These are phyloP conservation scores for Brienomyrus brachyistius DNA, from an alignment of 2,113 vertebrate species.

Conservation along the genomic window DNA sequence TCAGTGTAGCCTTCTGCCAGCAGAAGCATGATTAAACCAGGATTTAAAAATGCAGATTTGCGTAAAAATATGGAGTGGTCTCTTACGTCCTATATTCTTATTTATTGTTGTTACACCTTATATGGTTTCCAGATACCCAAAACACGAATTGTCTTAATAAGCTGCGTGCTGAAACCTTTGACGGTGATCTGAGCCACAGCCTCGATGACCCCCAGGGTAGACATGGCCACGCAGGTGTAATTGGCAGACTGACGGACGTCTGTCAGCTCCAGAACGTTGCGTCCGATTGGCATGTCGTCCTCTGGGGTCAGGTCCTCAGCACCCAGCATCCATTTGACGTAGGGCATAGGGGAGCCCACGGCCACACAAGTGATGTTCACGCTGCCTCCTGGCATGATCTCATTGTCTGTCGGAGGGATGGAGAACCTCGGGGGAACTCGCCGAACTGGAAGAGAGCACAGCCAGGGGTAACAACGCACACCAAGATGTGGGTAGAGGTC, in stretches of 20 bases:
- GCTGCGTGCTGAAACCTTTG: constrained; percentile 73
- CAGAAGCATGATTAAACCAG: too few species aligned
- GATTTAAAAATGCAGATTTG: constrained; percentile 19
- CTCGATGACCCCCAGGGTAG: constrained; percentile 95
- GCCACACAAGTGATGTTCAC: constrained; percentile 99
- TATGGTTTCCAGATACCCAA: background rate
- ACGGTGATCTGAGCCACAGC: constrained; percentile 96
- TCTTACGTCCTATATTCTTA: background rate
- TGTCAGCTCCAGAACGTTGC: constrained; percentile 95
- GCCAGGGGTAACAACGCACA: constrained; percentile 57
- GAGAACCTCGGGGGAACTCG: constrained; percentile 95
- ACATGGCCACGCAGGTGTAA: constrained; percentile 98
- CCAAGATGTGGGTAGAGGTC: constrained; percentile 27
- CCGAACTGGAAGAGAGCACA: constrained; percentile 83
- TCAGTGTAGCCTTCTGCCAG: too few species aligned
- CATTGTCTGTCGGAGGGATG: constrained; percentile 96
- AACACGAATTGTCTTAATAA: background rate
- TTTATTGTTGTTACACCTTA: background rate
- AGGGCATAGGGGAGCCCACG: constrained; percentile 97
- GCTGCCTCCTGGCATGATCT: constrained; percentile 98
- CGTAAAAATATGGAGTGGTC: too few species aligned
- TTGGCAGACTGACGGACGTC: constrained; percentile 97
- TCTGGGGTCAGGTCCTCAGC: constrained; percentile 96
- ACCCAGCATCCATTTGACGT: constrained; percentile 98
- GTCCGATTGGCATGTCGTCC: constrained; percentile 98